These are phyloP conservation scores for Cistogaster globosa DNA, from an alignment of 2,888 invertebrate genomes.

Conservation along the genomic window DNA sequence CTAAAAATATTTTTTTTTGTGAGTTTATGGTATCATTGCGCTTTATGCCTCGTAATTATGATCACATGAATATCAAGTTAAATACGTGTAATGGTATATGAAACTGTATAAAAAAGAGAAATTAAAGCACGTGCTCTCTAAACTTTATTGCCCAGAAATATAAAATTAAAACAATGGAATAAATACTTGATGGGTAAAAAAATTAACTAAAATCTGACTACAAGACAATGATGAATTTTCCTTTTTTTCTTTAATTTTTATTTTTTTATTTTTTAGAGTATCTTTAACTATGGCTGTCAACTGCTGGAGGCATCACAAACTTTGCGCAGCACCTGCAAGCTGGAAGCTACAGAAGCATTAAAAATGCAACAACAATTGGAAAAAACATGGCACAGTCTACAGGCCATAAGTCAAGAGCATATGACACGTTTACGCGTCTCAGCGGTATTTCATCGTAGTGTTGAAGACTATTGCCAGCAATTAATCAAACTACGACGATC, in stretches of 20 bases:
- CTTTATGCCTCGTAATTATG: conserved; percentile 28
- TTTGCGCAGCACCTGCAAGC: conserved; percentile 88
- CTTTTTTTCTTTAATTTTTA: conserved; percentile 24
- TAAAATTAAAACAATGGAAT: conserved; percentile 15
- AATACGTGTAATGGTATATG: background rate
- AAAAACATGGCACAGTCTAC: conserved; percentile 88
- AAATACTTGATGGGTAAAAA: conserved; percentile 4
- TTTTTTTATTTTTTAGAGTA: conserved; percentile 85
- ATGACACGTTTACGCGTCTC: conserved; percentile 90
- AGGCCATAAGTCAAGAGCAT: conserved; percentile 89
- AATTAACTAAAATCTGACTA: conserved; percentile 3
- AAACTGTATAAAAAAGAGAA: conserved; percentile 53
- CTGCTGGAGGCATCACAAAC: conserved; percentile 89
- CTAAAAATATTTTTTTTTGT: conserved; percentile 26
- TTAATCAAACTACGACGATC: conserved; percentile 85
- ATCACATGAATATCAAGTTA: conserved; percentile 8
- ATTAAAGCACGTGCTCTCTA: conserved; percentile 69
- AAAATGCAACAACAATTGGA: conserved; percentile 85
- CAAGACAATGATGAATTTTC: conserved; percentile 5
- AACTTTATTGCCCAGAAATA: conserved; percentile 34
- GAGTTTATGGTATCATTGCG: conserved; percentile 14
- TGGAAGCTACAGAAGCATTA: conserved; percentile 85
- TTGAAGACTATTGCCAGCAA: conserved; percentile 86
- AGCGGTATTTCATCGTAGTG: conserved; percentile 89
- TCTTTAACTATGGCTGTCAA: conserved; percentile 92